Evolutionary conservation across 2,113 vertebrate genomes (phyloP).

Genomic region (Smithornis capensis): DNA sequence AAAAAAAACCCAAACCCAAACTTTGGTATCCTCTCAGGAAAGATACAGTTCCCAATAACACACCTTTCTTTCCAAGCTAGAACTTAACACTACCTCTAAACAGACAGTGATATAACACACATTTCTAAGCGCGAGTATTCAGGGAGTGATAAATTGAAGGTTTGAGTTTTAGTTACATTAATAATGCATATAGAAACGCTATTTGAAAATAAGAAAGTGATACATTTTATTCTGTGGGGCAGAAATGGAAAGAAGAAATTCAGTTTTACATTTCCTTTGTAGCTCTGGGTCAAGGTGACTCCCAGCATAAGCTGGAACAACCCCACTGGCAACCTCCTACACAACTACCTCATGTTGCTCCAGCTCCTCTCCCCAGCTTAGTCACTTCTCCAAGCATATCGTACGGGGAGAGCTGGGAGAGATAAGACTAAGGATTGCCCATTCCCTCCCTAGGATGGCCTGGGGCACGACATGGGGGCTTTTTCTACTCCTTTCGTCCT

Average conservation of each 20-base stretch:
- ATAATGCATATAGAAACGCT: conserved; percentile 51
- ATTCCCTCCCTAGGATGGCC: background rate
- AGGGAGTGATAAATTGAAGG: conserved; percentile 61
- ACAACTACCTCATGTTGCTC: background rate
- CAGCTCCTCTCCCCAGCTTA: conserved; percentile 29
- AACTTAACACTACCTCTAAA: conserved; percentile 54
- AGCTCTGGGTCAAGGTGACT: conserved; percentile 33
- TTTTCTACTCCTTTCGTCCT: background rate
- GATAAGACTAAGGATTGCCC: background rate
- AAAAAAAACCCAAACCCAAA: rapidly evolving
- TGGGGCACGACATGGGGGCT: background rate
- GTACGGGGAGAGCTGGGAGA: background rate
- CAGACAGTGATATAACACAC: conserved; percentile 45
- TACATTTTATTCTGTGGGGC: conserved; percentile 11
- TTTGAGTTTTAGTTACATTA: conserved; percentile 54
- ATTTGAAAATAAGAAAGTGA: conserved; percentile 46
- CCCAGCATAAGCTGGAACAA: background rate
- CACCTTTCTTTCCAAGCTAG: background rate
- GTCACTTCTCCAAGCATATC: background rate
- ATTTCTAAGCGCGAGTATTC: background rate
- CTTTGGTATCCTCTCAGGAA: background rate
- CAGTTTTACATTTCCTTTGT: background rate
- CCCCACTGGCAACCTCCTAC: conserved; percentile 46
- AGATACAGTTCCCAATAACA: background rate
- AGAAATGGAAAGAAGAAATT: conserved; percentile 31